phyloP scores from a whole-genome alignment of 64 coral and sea anemone genomes.

The Dendronephthya gigantea region DNA sequence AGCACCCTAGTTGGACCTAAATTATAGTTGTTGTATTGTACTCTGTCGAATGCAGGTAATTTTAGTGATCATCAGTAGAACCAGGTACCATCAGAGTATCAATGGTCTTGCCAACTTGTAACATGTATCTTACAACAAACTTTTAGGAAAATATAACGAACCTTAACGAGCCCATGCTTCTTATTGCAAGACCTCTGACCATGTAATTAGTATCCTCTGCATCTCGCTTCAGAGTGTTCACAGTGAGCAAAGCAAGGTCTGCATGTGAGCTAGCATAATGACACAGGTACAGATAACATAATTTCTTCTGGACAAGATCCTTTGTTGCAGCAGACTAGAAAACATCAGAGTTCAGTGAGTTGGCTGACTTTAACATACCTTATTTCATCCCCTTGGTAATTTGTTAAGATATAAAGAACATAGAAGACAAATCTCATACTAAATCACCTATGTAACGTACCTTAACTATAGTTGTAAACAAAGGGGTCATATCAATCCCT shows the following conservation, averaged over 20 bases:
- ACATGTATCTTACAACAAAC: too few species aligned
- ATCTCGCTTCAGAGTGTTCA: conserved; percentile 81
- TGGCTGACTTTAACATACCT: conserved; percentile 26
- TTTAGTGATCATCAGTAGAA: too few species aligned
- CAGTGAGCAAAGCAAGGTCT: conserved; percentile 67
- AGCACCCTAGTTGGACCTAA: too few species aligned
- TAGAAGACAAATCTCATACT: too few species aligned
- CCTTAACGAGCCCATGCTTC: conserved; percentile 95
- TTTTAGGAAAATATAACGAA: conserved; percentile 7
- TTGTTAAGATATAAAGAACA: too few species aligned
- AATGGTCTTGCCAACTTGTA: too few species aligned
- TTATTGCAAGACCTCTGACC: conserved; percentile 86
- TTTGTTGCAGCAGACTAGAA: conserved; percentile 74
- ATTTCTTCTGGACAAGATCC: conserved; percentile 91
- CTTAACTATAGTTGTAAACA: conserved; percentile 94
- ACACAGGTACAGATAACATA: conserved; percentile 86
- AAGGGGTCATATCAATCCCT: conserved; percentile 77
- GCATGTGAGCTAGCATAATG: conserved; percentile 73
- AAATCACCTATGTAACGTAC: too few species aligned
- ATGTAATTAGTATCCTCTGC: conserved; percentile 73
- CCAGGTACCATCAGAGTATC: too few species aligned
- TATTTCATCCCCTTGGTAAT: too few species aligned
- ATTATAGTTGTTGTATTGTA: too few species aligned
- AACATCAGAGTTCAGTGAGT: not conserved
- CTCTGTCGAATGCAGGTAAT: too few species aligned